Evolutionary conservation across 2,888 invertebrate genomes (phyloP).

Genomic region (Ochlodes sylvanus): DNA sequence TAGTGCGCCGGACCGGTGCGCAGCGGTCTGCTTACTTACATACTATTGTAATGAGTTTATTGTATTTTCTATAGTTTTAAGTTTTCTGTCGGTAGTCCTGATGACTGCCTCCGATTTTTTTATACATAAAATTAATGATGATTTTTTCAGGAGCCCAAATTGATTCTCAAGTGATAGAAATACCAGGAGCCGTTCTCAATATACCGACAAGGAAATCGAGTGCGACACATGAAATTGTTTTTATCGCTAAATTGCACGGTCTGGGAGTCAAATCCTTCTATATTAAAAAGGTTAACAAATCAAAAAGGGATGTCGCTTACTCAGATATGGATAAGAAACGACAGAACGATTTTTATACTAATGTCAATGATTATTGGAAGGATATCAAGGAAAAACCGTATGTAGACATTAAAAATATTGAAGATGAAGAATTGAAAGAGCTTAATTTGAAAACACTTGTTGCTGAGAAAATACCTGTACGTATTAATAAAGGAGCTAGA

Average conservation of each 20-base stretch:
- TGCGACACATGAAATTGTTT: conserved; percentile 89
- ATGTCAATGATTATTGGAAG: conserved; percentile 54
- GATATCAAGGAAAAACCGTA: conserved; percentile 47
- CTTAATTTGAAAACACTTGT: background rate
- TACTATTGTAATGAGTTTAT: too few species aligned
- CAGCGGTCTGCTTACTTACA: too few species aligned
- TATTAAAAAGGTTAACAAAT: conserved; percentile 55
- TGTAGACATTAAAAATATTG: conserved; percentile 52
- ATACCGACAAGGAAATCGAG: conserved; percentile 86
- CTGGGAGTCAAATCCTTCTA: conserved; percentile 88
- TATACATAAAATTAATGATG: too few species aligned
- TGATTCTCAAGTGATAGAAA: conserved; percentile 86
- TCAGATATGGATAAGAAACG: conserved; percentile 24
- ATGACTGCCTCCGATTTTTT: too few species aligned
- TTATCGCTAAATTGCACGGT: conserved; percentile 87
- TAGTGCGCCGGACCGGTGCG: too few species aligned
- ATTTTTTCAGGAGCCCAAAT: conserved; percentile 80
- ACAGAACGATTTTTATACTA: conserved; percentile 46
- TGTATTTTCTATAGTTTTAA: too few species aligned
- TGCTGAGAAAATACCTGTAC: conserved; percentile 16
- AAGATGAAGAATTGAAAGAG: conserved; percentile 32
- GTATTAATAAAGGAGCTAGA: background rate
- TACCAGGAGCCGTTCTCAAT: conserved; percentile 81
- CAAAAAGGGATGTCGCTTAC: conserved; percentile 47
- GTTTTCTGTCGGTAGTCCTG: too few species aligned